Evolutionary conservation across 2,888 invertebrate genomes (phyloP).

Genomic region (Eupithecia vulgata): DNA sequence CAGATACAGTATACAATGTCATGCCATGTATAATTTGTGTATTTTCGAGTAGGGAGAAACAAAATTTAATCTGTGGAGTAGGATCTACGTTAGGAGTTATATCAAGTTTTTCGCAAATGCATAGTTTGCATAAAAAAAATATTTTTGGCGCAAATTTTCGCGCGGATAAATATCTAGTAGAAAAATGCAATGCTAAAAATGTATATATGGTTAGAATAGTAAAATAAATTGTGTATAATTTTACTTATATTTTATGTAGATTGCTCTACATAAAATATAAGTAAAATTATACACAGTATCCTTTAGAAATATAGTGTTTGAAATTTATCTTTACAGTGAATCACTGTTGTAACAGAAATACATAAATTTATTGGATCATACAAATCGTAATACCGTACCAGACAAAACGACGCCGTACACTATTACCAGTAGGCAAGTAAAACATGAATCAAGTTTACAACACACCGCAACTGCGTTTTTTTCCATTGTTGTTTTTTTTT

Average conservation of each 20-base stretch:
- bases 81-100: no score
- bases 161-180: no score
- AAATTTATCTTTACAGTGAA: neutral
- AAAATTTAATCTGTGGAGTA: no score
- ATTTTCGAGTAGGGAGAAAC: no score
- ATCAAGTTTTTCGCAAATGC: no score
- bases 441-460: conserved; percentile 14
- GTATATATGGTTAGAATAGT: neutral
- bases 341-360: neutral
- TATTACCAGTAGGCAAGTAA: neutral
- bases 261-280: no score
- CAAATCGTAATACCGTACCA: conserved; percentile 23
- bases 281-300: no score
- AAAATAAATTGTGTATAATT: neutral
- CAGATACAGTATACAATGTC: no score
- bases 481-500: conserved; percentile 30
- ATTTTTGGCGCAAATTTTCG: neutral
- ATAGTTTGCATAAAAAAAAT: neutral
- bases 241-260: neutral
- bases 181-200: no score
- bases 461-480: conserved; percentile 8
- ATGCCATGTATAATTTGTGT: no score
- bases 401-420: conserved; percentile 34
- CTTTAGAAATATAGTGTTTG: neutral
- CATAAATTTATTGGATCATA: conserved; percentile 3